A percentile compares a stretch with the other conserved stretches of the same genome.
These are phyloP conservation scores for Arizona elegans DNA, from an alignment of 2,113 vertebrate genomes.

Conservation along the genomic window DNA sequence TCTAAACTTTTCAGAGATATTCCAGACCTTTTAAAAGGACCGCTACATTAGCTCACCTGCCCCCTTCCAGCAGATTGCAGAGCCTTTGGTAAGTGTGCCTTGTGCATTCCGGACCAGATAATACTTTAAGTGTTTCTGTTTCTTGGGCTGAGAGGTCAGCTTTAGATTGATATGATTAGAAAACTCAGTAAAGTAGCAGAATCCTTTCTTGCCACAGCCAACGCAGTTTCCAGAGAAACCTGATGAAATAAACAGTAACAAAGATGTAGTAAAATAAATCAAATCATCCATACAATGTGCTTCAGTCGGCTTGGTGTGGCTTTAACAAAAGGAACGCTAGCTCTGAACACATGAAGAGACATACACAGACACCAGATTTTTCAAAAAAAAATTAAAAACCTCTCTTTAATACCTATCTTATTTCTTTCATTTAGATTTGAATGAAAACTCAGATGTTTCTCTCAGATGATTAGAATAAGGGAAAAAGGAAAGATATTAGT, in stretches of 20 bases:
- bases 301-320: constrained; percentile 8
- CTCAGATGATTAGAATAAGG: not conserved
- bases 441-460: not conserved
- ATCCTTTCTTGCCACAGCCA: constrained; percentile 94
- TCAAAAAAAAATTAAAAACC: not conserved
- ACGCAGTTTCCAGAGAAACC: constrained; percentile 95
- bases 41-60: constrained; percentile 76
- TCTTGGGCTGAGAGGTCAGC: constrained; percentile 94
- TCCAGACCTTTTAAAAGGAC: constrained; percentile 42
- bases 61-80: constrained; percentile 91
- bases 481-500: not conserved
- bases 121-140: constrained; percentile 97
- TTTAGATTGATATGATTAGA: constrained; percentile 98
- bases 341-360: not conserved
- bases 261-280: constrained; percentile 37
- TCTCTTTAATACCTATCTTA: fast-evolving
- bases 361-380: not conserved
- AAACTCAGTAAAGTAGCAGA: constrained; percentile 98
- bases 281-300: constrained; percentile 6
- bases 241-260: constrained; percentile 61
- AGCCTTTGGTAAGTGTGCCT: constrained; percentile 85
- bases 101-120: constrained; percentile 87
- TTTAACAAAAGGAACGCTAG: not conserved
- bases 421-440: not conserved
- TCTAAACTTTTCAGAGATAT: constrained; percentile 42